phyloP scores from a whole-genome alignment of 2,797 vertebrate species.

The Acrocephalus scirpaceus region DNA sequence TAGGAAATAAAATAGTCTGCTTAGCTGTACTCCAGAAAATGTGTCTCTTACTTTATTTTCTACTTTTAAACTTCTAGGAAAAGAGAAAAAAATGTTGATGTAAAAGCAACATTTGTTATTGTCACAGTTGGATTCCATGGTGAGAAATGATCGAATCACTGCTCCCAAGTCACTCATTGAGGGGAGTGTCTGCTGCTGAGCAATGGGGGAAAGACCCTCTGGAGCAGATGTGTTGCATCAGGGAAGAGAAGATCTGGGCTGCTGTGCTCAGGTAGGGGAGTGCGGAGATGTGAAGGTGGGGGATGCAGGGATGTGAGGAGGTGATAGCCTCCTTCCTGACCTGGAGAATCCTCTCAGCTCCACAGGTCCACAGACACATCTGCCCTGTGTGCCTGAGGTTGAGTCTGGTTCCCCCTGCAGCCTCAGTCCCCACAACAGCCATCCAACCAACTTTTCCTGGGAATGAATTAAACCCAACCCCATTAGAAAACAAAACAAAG shows the following conservation, averaged over 20 bases:
- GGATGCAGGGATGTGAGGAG: background rate
- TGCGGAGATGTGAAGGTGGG: background rate
- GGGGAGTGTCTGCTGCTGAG: background rate
- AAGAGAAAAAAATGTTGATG: background rate
- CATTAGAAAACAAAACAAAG: accelerated
- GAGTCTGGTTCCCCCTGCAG: background rate
- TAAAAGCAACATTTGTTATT: background rate
- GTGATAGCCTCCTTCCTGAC: background rate
- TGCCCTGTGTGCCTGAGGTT: background rate
- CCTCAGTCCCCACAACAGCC: background rate
- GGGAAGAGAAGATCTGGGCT: background rate
- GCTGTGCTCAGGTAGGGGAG: background rate
- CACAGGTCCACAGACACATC: background rate
- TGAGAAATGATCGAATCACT: background rate
- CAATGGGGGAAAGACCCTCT: background rate
- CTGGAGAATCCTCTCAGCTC: background rate
- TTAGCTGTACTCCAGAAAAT: background rate
- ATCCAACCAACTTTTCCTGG: background rate
- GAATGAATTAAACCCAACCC: background rate
- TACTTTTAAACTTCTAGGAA: background rate
- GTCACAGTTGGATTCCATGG: background rate
- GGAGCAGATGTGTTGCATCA: background rate
- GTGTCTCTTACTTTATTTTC: background rate
- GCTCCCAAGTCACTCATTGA: background rate
- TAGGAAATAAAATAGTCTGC: background rate